These are phyloP conservation scores for Auanema freiburgensis DNA, from an alignment of 2,888 invertebrate species.

Conservation along the genomic window DNA sequence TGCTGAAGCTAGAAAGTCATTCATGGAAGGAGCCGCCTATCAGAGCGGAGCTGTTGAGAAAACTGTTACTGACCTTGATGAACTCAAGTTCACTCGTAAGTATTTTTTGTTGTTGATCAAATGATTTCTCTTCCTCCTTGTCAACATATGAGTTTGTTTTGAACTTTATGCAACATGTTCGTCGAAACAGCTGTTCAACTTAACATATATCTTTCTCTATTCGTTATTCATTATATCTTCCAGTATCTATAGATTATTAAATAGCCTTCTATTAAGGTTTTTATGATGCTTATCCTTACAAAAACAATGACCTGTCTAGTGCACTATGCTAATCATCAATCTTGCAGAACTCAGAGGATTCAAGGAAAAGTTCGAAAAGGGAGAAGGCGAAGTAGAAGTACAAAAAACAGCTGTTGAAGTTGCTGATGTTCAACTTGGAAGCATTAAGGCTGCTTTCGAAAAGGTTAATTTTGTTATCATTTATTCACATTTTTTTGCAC, in stretches of 20 bases:
- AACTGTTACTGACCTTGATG: slow-evolving; percentile 52
- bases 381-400: slow-evolving; percentile 37
- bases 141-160: no score
- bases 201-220: no score
- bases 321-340: not conserved
- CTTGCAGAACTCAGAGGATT: slow-evolving; percentile 56
- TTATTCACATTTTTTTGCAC: slow-evolving; percentile 4
- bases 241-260: no score
- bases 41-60: slow-evolving; percentile 53
- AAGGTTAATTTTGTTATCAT: slow-evolving; percentile 42
- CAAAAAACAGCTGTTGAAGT: slow-evolving; percentile 54
- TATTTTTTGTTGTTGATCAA: not conserved
- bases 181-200: no score
- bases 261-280: no score
- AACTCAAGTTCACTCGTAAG: slow-evolving; percentile 55
- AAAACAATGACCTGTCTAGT: no score
- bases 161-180: no score
- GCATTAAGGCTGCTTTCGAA: slow-evolving; percentile 60
- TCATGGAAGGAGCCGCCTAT: slow-evolving; percentile 60
- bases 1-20: slow-evolving; percentile 60
- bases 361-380: slow-evolving; percentile 63
- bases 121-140: no score
- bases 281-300: no score
- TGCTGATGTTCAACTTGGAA: slow-evolving; percentile 54
- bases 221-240: no score